Percentiles rank a stretch among this genome's conserved stretches.
Conservation (phyloP, 2,888 invertebrate genomes). For the Octonoba sinensis region DNA sequence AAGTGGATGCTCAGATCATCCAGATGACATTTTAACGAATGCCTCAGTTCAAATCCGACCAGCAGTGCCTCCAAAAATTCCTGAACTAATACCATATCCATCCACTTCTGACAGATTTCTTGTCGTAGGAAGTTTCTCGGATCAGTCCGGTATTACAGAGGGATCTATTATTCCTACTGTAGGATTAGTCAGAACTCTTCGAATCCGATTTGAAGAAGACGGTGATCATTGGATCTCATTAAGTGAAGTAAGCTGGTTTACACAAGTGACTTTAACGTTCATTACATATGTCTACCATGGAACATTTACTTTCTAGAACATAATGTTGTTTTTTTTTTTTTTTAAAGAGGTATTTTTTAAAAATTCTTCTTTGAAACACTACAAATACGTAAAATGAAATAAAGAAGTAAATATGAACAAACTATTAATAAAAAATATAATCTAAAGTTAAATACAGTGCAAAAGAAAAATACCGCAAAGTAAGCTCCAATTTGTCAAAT, state of each 20-base stretch:
- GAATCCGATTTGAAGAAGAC: slow-evolving; percentile 83
- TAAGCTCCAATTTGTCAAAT: too few relatives aligned
- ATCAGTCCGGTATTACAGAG: slow-evolving; percentile 63
- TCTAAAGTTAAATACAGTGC: too few relatives aligned
- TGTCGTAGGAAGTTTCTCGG: slow-evolving; percentile 61
- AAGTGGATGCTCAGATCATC: slow-evolving; percentile 91
- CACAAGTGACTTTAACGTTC: too few relatives aligned
- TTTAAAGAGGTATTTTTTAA: too few relatives aligned
- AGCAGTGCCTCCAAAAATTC: slow-evolving; percentile 66
- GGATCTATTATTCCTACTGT: slow-evolving; percentile 62
- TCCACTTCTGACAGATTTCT: slow-evolving; percentile 62
- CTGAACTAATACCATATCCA: slow-evolving; percentile 63
- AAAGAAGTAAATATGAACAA: too few relatives aligned
- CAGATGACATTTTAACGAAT: slow-evolving; percentile 87
- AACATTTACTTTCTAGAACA: too few relatives aligned
- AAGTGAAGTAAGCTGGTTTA: slow-evolving; percentile 80
- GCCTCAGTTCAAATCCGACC: slow-evolving; percentile 86
- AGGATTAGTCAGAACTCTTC: slow-evolving; percentile 78
- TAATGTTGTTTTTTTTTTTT: too few relatives aligned
- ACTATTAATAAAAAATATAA: too few relatives aligned
- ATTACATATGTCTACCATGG: too few relatives aligned
- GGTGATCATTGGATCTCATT: slow-evolving; percentile 91
- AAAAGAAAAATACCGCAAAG: too few relatives aligned
- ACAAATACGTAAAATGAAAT: too few relatives aligned
- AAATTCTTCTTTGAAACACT: too few relatives aligned